Evolutionary conservation across 2,888 invertebrate species (phyloP), one percentile per base, ranked within the genome.

Genomic region (Epistrophe eligans): DNA sequence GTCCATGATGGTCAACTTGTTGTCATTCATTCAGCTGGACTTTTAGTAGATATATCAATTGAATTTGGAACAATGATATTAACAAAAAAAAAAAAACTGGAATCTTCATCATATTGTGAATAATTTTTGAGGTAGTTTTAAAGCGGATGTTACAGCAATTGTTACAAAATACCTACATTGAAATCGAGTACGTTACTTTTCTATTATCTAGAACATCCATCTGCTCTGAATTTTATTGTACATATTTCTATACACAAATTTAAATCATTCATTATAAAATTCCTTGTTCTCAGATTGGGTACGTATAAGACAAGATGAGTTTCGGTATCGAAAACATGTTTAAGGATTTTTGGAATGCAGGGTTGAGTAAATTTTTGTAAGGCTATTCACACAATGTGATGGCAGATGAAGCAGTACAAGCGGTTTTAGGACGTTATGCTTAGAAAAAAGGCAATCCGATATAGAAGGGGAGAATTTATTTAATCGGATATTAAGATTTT

Each of bases 151-250:
- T 67, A 50, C 50, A 50, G 9, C 35, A 35, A 48, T 45, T 67
- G 35, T 13, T 38, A 60, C 35, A 74, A 48, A 58, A 35, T 9
- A 8, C 13, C 4, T 43, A 45, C 38, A 17, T 45, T 60, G 19
- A 13, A 52, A 74, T 62, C 62, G 62, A 58, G 73, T 60, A 60
- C 60, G 50, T 74, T 74, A 52, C 24, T 50, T 62, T 62, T 55
- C 66, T 32, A 43, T 62, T 67, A 76, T 67, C 32, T 28, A 35
- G 48, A 48, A 43, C 32, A 17, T 24, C 66, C 82, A 83, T 83
- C 82, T 83, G 82, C 82, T 83, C 82, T 79, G 79, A 50, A 58
- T 83, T 58, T 72, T 67, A 83, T 83, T 83, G 66, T 79, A n/a
- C n/a, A n/a, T n/a, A 7, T 50, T 35, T 32, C 10, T 19, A 19